A percentile compares a stretch with the other conserved stretches of the same genome.
phyloP scores from a whole-genome alignment of 2,113 vertebrate genomes.

The Oryzias woworae region DNA sequence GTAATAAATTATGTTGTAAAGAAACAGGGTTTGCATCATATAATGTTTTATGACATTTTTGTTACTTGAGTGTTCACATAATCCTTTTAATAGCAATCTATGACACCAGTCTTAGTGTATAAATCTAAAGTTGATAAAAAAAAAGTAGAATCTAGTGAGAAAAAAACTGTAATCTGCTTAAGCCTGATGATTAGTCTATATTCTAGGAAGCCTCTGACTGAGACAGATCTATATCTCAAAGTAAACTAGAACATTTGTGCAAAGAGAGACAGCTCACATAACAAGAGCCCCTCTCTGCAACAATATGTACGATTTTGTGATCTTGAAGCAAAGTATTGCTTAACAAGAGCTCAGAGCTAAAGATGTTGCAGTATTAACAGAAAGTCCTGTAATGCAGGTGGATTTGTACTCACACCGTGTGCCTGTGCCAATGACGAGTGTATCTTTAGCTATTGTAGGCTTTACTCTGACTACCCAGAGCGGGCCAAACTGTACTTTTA shows the following conservation, averaged over 20 bases:
- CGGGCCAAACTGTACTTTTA: constrained; percentile 33
- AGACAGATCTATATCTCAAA: too few relatives aligned
- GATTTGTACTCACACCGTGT: constrained; percentile 28
- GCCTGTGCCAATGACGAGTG: constrained; percentile 12
- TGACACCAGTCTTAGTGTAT: too few relatives aligned
- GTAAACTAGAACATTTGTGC: background rate
- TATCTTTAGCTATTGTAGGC: constrained; percentile 45
- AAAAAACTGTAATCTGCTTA: too few relatives aligned
- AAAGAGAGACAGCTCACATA: background rate
- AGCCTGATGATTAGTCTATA: too few relatives aligned
- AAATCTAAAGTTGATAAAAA: too few relatives aligned
- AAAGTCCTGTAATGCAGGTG: constrained; percentile 24
- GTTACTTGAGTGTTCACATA: too few relatives aligned
- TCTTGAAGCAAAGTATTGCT: constrained; percentile 14
- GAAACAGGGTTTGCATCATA: too few relatives aligned
- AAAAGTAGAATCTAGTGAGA: too few relatives aligned
- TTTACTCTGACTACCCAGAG: constrained; percentile 32
- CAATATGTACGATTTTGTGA: constrained; percentile 9
- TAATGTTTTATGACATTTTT: too few relatives aligned
- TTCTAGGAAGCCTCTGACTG: too few relatives aligned
- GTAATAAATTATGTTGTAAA: too few relatives aligned
- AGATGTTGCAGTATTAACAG: constrained; percentile 13
- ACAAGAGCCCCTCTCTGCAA: background rate
- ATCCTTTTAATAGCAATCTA: too few relatives aligned
- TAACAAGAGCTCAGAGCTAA: constrained; percentile 10